Evolutionary conservation across 2,888 invertebrate species (phyloP), one percentile per base, ranked within the genome.

Genomic region (Acanthosepion esculentum): DNA sequence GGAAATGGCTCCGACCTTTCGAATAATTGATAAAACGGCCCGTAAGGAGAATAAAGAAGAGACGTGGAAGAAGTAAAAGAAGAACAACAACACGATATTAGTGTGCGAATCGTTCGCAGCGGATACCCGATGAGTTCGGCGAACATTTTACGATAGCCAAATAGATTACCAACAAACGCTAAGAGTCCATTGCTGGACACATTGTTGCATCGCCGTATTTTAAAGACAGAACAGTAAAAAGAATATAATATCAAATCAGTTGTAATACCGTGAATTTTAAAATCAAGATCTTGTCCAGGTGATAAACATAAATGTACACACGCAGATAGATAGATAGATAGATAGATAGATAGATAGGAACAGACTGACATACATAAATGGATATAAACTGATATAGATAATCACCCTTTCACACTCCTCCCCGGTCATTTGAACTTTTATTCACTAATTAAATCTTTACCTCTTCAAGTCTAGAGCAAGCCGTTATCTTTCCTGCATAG

Each of bases 1-100:
- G 78, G 78, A 78, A 78, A 78, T 78, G 78, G 78, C 78, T 78
- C 78, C 78, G 78, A 78, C 78, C 78, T 78, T 78, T 78, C 78
- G n/a, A 78, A 78, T 78, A 78, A 78, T 78, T 78, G 78, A 78
- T 78, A 78, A 78, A 78, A 78, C 33, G 78, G n/a, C 33, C 78
- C 78, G 78, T 78, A 33, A 33, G 78, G 78, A 78, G 78, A 78
- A 78, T 78, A n/a, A 78, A n/a, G n/a, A 78, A 78, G 78, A 78
- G 78, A 15, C n/a, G 10, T n/a, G n/a, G n/a, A 33, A n/a, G 78
- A n/a, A n/a, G 78, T 18, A 8, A 33, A n/a, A n/a, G 78, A 78
- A 78, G 64, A 64, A 64, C 8, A 64, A 41, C 29, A 78, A 78
- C 33, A 78, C n/a, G n/a, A n/a, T 15, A 33, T 78, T 78, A 33